A percentile compares a stretch with the other conserved stretches of the same genome.
Evolutionary conservation across 1,140 invertebrate genomes (phyloP).

Genomic region (Halesus radiatus): DNA sequence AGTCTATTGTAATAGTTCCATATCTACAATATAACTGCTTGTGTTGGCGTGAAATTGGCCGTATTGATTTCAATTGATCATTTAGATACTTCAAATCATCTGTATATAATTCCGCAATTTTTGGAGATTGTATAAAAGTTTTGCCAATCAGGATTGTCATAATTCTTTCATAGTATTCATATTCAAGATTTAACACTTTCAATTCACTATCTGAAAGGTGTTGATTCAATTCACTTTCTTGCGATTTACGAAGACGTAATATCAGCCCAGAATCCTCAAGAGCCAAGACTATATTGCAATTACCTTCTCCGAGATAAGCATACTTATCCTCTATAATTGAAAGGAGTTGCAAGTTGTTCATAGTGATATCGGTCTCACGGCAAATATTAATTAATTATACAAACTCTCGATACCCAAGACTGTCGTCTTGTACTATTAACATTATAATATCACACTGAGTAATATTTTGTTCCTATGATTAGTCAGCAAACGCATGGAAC

Average conservation of each 20-base stretch:
- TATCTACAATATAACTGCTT: constrained; percentile 61
- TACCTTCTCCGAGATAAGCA: constrained; percentile 67
- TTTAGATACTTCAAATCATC: constrained; percentile 59
- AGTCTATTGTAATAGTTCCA: constrained; percentile 64
- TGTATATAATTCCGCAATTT: constrained; percentile 59
- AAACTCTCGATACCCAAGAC: too few relatives aligned
- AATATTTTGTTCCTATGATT: constrained; percentile 8
- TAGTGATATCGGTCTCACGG: not conserved
- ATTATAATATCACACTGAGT: not conserved
- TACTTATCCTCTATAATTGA: constrained; percentile 32
- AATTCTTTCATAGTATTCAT: constrained; percentile 62
- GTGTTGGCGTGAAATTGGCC: constrained; percentile 61
- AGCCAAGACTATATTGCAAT: constrained; percentile 66
- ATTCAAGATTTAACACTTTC: constrained; percentile 36
- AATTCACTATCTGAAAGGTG: constrained; percentile 33
- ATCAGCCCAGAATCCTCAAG: constrained; percentile 49
- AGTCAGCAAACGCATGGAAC: not conserved
- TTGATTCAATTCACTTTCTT: not conserved
- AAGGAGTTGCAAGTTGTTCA: constrained; percentile 3
- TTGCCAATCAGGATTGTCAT: constrained; percentile 62
- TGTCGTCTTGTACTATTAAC: not conserved
- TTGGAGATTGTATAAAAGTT: constrained; percentile 55
- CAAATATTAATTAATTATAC: too few relatives aligned
- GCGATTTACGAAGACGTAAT: constrained; percentile 49
- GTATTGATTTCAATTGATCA: constrained; percentile 56